Base-by-base conservation (phyloP, 2,888 invertebrate species). In the Dione juno region DNA sequence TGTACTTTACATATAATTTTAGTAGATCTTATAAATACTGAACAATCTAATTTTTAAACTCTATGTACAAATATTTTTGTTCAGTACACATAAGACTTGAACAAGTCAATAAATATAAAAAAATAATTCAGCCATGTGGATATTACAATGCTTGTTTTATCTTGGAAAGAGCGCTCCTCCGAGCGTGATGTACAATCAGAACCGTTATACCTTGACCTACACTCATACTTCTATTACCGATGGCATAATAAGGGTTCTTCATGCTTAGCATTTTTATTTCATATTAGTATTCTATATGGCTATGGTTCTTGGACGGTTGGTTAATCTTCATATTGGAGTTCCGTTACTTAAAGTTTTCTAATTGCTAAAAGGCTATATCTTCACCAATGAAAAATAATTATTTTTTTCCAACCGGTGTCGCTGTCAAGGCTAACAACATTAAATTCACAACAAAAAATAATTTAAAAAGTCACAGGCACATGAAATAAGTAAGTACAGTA, bases 151-250 rank as follows among this genome's bases (percentile, higher is more conserved):
- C 21, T 43, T 43, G 61, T 50, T n/a, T 48, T 50, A 50, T 40
- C 37, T 40, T 28, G 50, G 50, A 50, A 13, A 64, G 13, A 37
- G 48, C 16, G 28, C 35, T 40, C 54, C 21, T 21, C 41, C 35
- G 14, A 63, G 48, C 66, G 40, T 69, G 53, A 41, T 65, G 40
- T 28, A 52, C 28, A 66, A 66, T 66, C 19, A 35, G 54, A 37
- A 65, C 67, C 70, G 70, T 67, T 72, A 67, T 70, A 11, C 66
- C 67, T 70, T 70, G 65, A 72, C 67, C 67, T 72, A 59, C 37
- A 54, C 41, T 54, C 19, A 50, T 54, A 66, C 50, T 21, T 43
- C 71, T 61, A 59, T 61, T 58, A 59, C 48, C 48, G 21, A 57
- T 40, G 43, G 21, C n/a, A 61, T 61, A 65, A 64, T 66, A 69